phyloP scores from a whole-genome alignment of 1,140 invertebrate species.

The Camponotus vicinus region DNA sequence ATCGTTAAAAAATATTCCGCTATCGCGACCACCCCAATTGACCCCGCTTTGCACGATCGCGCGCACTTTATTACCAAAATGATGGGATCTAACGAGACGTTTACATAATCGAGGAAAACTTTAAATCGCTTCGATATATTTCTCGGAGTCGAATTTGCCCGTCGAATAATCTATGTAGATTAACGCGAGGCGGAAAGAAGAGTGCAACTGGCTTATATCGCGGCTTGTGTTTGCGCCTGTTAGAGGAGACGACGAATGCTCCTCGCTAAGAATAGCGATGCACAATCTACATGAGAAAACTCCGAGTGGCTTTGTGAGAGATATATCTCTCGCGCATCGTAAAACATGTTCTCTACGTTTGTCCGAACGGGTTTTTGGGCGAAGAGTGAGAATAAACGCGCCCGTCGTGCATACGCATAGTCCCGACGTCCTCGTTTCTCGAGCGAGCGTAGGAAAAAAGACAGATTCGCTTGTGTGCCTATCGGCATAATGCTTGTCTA shows the following conservation, averaged over 20 bases:
- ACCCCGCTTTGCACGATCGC: slow-evolving; percentile 3
- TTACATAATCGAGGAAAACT: slow-evolving; percentile 37
- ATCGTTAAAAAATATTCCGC: slow-evolving; percentile 46
- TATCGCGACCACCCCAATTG: slow-evolving; percentile 33
- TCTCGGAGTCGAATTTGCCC: not conserved
- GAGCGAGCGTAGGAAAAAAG: slow-evolving; percentile 28
- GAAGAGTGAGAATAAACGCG: slow-evolving; percentile 5
- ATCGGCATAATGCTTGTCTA: slow-evolving; percentile 48
- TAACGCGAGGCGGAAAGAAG: slow-evolving; percentile 16
- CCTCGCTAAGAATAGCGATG: slow-evolving; percentile 56
- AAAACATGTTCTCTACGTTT: slow-evolving; percentile 32
- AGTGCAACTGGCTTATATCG: slow-evolving; percentile 56
- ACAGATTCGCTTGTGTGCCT: slow-evolving; percentile 21
- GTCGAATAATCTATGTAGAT: slow-evolving; percentile 46
- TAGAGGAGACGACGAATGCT: slow-evolving; percentile 45
- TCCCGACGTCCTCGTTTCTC: slow-evolving; percentile 45
- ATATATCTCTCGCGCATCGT: slow-evolving; percentile 50
- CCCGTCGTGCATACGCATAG: not conserved
- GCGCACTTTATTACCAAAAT: slow-evolving; percentile 35
- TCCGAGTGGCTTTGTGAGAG: slow-evolving; percentile 49
- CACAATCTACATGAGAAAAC: slow-evolving; percentile 61
- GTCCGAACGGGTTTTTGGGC: slow-evolving; percentile 36
- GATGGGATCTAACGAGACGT: slow-evolving; percentile 44
- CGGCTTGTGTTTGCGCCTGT: slow-evolving; percentile 45
- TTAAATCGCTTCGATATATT: slow-evolving; percentile 30